Conservation (phyloP, 2,113 vertebrate species). For the Puntigrus tetrazona region DNA sequence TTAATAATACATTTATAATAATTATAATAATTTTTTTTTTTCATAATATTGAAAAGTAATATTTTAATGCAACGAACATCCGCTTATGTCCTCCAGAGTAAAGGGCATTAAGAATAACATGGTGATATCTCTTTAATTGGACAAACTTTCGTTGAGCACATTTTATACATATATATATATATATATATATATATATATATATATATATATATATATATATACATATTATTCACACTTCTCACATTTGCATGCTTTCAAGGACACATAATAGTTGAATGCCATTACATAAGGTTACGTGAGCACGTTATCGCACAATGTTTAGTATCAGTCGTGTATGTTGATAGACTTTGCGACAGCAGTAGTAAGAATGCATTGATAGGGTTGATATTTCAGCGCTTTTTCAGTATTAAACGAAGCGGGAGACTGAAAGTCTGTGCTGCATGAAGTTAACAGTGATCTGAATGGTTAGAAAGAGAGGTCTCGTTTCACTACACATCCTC, state of each 20-base stretch:
- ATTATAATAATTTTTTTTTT: too few species aligned
- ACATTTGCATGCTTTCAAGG: background rate
- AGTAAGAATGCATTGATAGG: background rate
- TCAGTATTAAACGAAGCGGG: background rate
- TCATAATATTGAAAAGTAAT: background rate
- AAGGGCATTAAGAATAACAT: background rate
- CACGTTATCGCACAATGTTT: background rate
- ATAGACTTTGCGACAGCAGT: background rate
- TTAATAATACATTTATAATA: background rate
- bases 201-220: too few species aligned
- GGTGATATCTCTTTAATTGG: background rate
- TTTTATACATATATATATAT: too few species aligned
- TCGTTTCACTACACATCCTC: background rate
- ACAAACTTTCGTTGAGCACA: background rate
- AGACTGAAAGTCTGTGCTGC: background rate
- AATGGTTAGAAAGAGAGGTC: background rate
- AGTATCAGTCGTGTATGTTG: too few species aligned
- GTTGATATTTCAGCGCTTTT: background rate
- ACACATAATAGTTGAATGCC: background rate
- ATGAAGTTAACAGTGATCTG: background rate
- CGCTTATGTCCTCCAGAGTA: background rate
- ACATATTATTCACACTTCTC: background rate
- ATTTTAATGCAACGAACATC: background rate
- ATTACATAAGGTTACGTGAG: background rate
- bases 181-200: too few species aligned